Percentiles rank a stretch among this genome's conserved stretches.
phyloP scores from a whole-genome alignment of 2,797 vertebrate genomes.

The Peromyscus melanophrys region DNA sequence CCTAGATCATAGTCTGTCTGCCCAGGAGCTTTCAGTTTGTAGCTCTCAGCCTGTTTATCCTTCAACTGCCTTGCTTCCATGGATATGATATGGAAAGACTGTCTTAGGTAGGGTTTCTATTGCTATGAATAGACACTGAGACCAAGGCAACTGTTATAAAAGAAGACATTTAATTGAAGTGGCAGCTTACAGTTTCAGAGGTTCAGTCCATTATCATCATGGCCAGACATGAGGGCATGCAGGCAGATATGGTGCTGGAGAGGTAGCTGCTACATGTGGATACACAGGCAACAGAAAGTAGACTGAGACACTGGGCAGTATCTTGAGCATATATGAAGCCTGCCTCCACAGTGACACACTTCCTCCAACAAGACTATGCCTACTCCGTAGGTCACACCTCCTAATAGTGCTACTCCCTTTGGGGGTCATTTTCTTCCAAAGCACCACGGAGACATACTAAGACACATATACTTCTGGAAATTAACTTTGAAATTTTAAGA shows the following conservation, averaged over 20 bases:
- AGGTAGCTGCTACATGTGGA: background rate
- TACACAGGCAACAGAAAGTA: background rate
- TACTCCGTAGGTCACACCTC: background rate
- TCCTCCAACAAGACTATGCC: background rate
- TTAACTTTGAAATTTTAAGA: constrained; percentile 40
- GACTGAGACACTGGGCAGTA: background rate
- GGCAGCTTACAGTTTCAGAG: background rate
- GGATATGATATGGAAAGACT: background rate
- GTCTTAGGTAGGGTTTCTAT: background rate
- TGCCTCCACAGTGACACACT: background rate
- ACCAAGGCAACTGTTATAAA: background rate
- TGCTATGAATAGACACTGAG: background rate
- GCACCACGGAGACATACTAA: background rate
- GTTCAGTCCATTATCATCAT: background rate
- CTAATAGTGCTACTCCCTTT: background rate
- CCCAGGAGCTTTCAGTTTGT: fast-evolving
- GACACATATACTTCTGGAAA: constrained; percentile 1
- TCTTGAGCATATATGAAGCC: background rate
- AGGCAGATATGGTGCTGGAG: background rate
- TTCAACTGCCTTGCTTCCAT: background rate
- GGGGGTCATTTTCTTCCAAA: background rate
- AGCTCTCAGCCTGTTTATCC: background rate
- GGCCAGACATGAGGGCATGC: background rate
- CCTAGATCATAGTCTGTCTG: background rate
- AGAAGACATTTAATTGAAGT: background rate